Evolutionary conservation across 2,797 vertebrate genomes (phyloP).

Genomic region (Neoniphon sammara): DNA sequence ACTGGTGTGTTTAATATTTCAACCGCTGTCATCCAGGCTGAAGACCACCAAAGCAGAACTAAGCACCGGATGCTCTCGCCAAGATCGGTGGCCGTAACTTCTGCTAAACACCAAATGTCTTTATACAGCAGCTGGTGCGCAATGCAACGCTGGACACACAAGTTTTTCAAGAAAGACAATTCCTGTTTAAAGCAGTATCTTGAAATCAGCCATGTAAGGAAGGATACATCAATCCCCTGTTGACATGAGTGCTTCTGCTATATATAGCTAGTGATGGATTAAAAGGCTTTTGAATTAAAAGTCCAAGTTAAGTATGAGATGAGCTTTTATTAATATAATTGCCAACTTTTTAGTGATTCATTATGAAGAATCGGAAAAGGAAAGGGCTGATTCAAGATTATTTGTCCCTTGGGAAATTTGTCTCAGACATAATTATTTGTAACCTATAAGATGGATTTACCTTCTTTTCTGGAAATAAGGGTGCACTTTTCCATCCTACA

Average conservation of each 20-base stretch:
- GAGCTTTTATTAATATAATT: background rate
- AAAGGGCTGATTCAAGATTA: background rate
- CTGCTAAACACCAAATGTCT: conserved; percentile 9
- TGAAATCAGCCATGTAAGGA: background rate
- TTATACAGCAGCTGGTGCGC: background rate
- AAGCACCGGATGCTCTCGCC: conserved; percentile 34
- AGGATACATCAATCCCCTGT: background rate
- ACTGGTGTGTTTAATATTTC: conserved; percentile 59
- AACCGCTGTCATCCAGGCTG: conserved; percentile 30
- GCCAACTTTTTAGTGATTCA: background rate
- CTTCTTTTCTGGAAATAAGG: background rate
- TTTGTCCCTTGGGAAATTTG: no score
- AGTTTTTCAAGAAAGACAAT: background rate
- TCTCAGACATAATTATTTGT: no score
- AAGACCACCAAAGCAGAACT: conserved; percentile 40
- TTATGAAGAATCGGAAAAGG: background rate
- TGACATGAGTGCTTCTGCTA: background rate
- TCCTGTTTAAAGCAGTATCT: conserved; percentile 16
- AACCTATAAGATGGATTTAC: background rate
- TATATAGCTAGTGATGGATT: background rate
- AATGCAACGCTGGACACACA: background rate
- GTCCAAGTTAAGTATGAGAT: no score
- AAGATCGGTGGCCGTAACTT: conserved; percentile 2
- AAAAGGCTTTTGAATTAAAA: background rate
- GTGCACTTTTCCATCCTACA: background rate